Conservation (phyloP, 1,140 invertebrate genomes). For the Proctacanthus coquilletti region DNA sequence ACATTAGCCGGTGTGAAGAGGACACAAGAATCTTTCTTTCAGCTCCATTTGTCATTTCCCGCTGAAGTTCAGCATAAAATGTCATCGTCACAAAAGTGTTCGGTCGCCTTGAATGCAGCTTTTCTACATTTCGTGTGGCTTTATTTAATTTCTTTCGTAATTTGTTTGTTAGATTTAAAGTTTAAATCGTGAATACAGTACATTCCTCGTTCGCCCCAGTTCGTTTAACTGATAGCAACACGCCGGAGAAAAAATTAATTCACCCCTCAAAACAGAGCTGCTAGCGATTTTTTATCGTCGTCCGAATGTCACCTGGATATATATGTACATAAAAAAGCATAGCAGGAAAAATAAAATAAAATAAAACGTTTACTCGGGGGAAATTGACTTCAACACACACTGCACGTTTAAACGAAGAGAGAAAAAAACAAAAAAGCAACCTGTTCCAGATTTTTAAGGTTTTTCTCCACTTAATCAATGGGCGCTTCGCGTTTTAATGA, state of each 20-base stretch:
- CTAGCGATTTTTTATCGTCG: not conserved
- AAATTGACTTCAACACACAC: too few species aligned
- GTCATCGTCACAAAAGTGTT: slow-evolving; percentile 4
- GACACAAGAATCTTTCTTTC: not conserved
- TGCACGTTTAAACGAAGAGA: too few species aligned
- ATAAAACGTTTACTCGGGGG: too few species aligned
- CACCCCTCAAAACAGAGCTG: not conserved
- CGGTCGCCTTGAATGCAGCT: not conserved
- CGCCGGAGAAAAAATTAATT: not conserved
- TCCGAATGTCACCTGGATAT: not conserved
- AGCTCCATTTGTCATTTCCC: not conserved
- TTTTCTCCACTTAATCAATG: too few species aligned
- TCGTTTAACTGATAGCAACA: not conserved
- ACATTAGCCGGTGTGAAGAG: not conserved
- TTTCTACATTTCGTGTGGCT: slow-evolving; percentile 1
- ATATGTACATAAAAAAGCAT: too few species aligned
- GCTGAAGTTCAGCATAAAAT: not conserved
- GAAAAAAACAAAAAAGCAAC: too few species aligned
- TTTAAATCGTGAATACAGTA: not conserved
- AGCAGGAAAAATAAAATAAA: too few species aligned
- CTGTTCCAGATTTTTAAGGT: too few species aligned
- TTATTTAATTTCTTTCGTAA: not conserved
- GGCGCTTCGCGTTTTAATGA: too few species aligned
- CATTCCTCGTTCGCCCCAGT: not conserved
- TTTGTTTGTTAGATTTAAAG: slow-evolving; percentile 1